These are phyloP conservation scores for Drosophila subpulchrella DNA, from an alignment of 1,140 invertebrate genomes.

Conservation along the genomic window DNA sequence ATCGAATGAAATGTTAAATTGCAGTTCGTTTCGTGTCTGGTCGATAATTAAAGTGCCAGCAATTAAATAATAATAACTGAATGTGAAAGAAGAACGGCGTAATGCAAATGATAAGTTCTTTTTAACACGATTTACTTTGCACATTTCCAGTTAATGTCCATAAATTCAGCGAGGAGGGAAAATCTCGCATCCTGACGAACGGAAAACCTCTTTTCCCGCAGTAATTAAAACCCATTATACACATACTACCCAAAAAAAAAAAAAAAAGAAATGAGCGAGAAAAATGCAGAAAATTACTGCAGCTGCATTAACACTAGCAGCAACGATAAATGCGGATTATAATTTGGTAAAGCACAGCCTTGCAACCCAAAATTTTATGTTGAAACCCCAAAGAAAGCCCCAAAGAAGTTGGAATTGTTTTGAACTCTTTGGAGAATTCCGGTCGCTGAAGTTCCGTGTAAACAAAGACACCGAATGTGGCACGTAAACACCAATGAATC, in stretches of 20 bases:
- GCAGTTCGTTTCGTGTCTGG: constrained; percentile 44
- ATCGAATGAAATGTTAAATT: constrained; percentile 33
- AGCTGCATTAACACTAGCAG: constrained; percentile 36
- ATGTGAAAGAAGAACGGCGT: constrained; percentile 3
- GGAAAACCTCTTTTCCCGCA: constrained; percentile 30
- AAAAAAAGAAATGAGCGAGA: constrained; percentile 10
- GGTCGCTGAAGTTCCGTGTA: constrained; percentile 19
- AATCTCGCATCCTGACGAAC: constrained; percentile 29
- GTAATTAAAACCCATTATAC: constrained; percentile 77
- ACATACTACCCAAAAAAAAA: constrained; percentile 8
- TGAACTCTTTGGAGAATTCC: neutral
- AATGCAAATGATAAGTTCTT: constrained; percentile 79
- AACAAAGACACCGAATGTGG: constrained; percentile 41
- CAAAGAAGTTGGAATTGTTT: constrained; percentile 21
- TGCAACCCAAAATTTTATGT: constrained; percentile 1
- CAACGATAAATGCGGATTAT: constrained; percentile 47
- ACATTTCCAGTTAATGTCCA: constrained; percentile 59
- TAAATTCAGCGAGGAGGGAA: constrained; percentile 16
- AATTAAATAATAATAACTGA: constrained; percentile 76
- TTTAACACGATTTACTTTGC: constrained; percentile 77
- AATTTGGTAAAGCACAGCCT: constrained; percentile 33
- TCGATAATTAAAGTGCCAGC: constrained; percentile 73
- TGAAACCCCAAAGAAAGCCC: constrained; percentile 15
- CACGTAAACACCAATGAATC: constrained; percentile 48
- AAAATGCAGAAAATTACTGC: constrained; percentile 49